Evolutionary conservation across 2,797 vertebrate genomes (phyloP).

Genomic region (Sebastes vulpes): DNA sequence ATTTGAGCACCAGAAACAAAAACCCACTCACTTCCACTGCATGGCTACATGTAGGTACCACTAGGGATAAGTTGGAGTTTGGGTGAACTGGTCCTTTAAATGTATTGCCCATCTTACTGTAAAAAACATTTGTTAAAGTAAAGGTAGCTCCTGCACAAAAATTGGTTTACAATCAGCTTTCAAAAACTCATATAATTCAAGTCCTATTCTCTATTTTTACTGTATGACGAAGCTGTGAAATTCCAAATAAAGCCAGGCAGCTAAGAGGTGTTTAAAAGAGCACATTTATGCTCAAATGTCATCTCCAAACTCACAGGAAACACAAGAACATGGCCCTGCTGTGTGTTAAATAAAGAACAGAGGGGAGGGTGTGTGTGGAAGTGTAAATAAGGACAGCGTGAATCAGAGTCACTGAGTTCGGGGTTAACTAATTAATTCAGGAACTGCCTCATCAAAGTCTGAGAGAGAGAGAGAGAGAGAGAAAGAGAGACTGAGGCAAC

Average conservation of each 20-base stretch:
- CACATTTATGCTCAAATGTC: background rate
- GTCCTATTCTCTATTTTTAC: background rate
- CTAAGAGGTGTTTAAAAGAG: background rate
- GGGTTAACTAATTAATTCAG: constrained; percentile 64
- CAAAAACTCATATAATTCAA: background rate
- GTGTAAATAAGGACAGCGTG: constrained; percentile 40
- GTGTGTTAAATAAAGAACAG: background rate
- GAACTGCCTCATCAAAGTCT: constrained; percentile 53
- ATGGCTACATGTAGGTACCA: background rate
- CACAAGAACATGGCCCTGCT: background rate
- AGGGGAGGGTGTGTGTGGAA: background rate
- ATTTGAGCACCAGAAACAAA: background rate
- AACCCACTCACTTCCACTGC: background rate
- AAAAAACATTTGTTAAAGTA: background rate
- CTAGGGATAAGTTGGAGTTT: background rate
- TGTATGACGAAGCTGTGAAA: background rate
- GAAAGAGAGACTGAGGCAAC: constrained; percentile 15
- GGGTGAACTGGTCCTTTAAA: constrained; percentile 4
- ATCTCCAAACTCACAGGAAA: background rate
- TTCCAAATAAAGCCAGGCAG: background rate
- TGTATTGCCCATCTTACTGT: background rate
- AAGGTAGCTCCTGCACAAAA: background rate
- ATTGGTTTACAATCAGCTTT: background rate
- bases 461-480: background rate
- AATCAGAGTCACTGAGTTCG: constrained; percentile 21